These are phyloP conservation scores for Protodeltote pygarga DNA, from an alignment of 2,888 invertebrate genomes.

Conservation along the genomic window DNA sequence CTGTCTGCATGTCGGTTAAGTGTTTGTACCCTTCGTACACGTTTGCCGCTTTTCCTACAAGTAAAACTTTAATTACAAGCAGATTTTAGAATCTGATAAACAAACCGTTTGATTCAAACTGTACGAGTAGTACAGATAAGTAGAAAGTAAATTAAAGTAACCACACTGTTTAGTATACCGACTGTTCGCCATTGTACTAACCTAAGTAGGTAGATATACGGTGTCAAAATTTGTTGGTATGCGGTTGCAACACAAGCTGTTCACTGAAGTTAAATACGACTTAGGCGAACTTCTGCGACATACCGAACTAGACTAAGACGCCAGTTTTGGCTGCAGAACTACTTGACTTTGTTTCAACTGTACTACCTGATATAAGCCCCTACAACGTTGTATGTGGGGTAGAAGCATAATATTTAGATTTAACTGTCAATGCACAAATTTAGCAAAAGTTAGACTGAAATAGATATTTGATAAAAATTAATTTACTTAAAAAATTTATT, in stretches of 20 bases:
- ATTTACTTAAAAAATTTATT: too few species aligned
- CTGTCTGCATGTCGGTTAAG: constrained; percentile 12
- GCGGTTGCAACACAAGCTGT: constrained; percentile 80
- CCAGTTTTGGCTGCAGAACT: constrained; percentile 71
- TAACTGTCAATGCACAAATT: constrained; percentile 5
- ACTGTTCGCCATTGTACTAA: constrained; percentile 61
- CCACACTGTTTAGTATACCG: constrained; percentile 38
- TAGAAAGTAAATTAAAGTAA: constrained; percentile 65
- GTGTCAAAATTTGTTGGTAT: constrained; percentile 83
- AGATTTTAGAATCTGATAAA: constrained; percentile 57
- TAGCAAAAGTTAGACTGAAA: too few species aligned
- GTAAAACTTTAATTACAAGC: constrained; percentile 56
- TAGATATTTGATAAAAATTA: too few species aligned
- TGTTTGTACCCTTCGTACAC: constrained; percentile 24
- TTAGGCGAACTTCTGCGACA: constrained; percentile 78
- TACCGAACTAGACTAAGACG: constrained; percentile 75
- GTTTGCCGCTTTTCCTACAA: constrained; percentile 27
- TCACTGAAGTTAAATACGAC: constrained; percentile 82
- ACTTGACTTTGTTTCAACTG: constrained; percentile 60
- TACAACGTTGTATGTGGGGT: constrained; percentile 15
- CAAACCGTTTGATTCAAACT: constrained; percentile 56
- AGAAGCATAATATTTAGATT: constrained; percentile 30
- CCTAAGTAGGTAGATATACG: constrained; percentile 64
- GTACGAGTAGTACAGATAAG: constrained; percentile 48
- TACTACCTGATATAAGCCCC: constrained; percentile 46